Evolutionary conservation across 2,113 vertebrate genomes (phyloP).

Genomic region (Hippoglossus stenolepis): DNA sequence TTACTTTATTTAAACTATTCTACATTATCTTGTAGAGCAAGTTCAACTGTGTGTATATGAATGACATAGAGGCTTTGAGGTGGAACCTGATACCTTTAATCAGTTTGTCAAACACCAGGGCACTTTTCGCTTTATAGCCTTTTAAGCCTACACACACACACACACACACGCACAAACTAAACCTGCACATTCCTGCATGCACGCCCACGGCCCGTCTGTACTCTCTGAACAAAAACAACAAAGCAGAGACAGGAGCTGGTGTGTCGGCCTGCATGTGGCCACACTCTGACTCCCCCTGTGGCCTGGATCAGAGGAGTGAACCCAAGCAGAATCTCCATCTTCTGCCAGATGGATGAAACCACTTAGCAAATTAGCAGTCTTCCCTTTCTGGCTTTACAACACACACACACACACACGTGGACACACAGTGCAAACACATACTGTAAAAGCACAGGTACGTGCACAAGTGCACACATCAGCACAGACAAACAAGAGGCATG

Average conservation of each 20-base stretch:
- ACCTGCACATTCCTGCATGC: constrained; percentile 16
- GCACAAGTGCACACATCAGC: constrained; percentile 11
- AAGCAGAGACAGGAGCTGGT: constrained; percentile 27
- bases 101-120: constrained; percentile 42
- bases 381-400: constrained; percentile 37
- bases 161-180: constrained; percentile 15
- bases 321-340: constrained; percentile 63
- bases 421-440: constrained; percentile 30
- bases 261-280: constrained; percentile 33
- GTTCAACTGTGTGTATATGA: not conserved
- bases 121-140: constrained; percentile 47
- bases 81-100: constrained; percentile 53
- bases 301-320: constrained; percentile 58
- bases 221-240: constrained; percentile 58
- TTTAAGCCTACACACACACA: constrained; percentile 32
- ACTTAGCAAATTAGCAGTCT: constrained; percentile 72
- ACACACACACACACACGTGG: constrained; percentile 35
- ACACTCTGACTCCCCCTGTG: constrained; percentile 50
- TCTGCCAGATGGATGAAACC: constrained; percentile 62
- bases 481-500: constrained; percentile 36
- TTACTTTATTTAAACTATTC: not conserved
- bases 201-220: constrained; percentile 21
- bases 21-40: not conserved
- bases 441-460: constrained; percentile 37
- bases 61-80: not conserved